Evolutionary conservation across 1,140 invertebrate species (phyloP).

Genomic region (Cataglyphis hispanica): DNA sequence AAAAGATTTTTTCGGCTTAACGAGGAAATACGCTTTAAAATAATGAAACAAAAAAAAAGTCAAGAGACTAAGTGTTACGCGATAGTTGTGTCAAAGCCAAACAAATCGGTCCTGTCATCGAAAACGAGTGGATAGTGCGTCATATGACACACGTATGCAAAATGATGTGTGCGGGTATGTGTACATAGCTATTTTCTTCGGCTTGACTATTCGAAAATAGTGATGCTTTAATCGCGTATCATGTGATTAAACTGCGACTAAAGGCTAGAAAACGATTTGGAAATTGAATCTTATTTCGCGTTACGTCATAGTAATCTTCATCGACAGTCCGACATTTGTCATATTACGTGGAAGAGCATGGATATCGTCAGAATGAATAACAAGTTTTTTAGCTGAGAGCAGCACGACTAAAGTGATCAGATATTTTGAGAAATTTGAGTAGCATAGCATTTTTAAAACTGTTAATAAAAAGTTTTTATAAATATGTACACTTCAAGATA

Average conservation of each 20-base stretch:
- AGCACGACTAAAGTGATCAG: neutral
- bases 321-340: neutral
- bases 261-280: neutral
- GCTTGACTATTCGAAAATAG: slow-evolving; percentile 17
- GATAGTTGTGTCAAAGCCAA: neutral
- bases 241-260: neutral
- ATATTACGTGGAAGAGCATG: neutral
- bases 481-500: neutral
- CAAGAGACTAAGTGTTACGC: neutral
- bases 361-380: neutral
- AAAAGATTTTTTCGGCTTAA: neutral
- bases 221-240: slow-evolving; percentile 43
- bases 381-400: too few relatives aligned
- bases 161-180: neutral
- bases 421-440: neutral
- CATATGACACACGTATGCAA: slow-evolving; percentile 41
- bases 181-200: slow-evolving; percentile 58
- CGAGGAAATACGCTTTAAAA: neutral
- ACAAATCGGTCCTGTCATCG: slow-evolving; percentile 4
- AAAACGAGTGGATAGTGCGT: neutral
- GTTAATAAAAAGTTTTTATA: neutral
- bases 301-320: neutral
- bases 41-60: neutral
- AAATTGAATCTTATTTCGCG: neutral
- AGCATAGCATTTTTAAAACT: neutral